Evolutionary conservation across 2,797 vertebrate genomes (phyloP).

Genomic region (Prunella strophiata): DNA sequence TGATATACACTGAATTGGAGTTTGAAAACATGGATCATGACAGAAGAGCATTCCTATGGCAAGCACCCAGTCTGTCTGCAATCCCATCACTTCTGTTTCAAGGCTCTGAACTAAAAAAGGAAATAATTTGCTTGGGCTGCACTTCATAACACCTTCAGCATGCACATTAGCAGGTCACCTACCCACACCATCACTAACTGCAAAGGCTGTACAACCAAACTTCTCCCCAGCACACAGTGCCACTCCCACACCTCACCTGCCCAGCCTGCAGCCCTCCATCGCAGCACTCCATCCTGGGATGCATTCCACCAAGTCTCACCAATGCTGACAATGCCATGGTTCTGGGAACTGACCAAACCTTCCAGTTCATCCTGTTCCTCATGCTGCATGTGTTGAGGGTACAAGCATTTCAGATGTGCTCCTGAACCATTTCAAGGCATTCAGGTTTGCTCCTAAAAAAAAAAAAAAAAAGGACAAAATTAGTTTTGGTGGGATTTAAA

Average conservation of each 20-base stretch:
- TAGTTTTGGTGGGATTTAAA: not conserved
- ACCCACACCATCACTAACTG: not conserved
- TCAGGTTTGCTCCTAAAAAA: not conserved
- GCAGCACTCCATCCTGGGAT: not conserved
- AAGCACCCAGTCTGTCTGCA: not conserved
- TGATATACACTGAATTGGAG: not conserved
- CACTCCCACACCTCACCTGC: not conserved
- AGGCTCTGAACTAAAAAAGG: not conserved
- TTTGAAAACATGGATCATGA: not conserved
- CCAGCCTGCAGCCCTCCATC: not conserved
- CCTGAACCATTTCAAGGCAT: not conserved
- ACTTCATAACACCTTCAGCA: not conserved
- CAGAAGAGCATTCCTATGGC: not conserved
- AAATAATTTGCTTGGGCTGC: not conserved
- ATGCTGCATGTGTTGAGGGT: too few relatives aligned
- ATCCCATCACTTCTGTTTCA: not conserved
- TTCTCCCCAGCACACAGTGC: not conserved
- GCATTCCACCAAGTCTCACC: not conserved
- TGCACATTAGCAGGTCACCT: not conserved
- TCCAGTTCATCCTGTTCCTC: not conserved
- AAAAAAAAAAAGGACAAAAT: not conserved
- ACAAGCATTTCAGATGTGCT: not conserved
- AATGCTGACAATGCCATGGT: not conserved
- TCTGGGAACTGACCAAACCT: not conserved
- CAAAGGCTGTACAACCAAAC: not conserved